These are phyloP conservation scores for Meteorus cinctellus DNA, from an alignment of 2,888 invertebrate species.

Conservation along the genomic window DNA sequence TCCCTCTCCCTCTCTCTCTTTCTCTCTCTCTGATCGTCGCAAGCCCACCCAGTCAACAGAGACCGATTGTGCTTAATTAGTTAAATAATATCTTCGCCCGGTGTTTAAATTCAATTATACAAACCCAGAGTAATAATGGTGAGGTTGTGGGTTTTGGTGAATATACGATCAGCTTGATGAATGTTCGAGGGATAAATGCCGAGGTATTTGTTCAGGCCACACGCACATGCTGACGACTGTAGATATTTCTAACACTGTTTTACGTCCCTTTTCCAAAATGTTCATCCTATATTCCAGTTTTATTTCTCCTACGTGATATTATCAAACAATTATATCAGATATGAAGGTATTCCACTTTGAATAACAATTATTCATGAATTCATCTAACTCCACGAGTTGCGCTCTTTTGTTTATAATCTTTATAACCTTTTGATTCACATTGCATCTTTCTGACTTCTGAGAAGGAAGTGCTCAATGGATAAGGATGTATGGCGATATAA, in stretches of 20 bases:
- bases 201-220: conserved; percentile 15
- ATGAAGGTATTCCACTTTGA: no score
- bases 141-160: conserved; percentile 62
- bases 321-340: no score
- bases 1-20: conserved; percentile 52
- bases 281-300: no score
- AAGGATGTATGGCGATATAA: neutral
- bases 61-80: conserved; percentile 71
- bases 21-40: conserved; percentile 54
- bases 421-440: no score
- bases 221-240: neutral
- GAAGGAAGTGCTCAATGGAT: neutral
- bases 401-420: no score
- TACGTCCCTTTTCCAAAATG: no score
- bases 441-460: neutral
- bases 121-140: conserved; percentile 67
- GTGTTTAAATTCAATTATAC: conserved; percentile 71
- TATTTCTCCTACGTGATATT: no score
- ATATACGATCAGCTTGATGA: conserved; percentile 66
- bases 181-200: conserved; percentile 53
- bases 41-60: conserved; percentile 64
- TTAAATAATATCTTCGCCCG: conserved; percentile 72
- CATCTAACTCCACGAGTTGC: no score
- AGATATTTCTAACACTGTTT: neutral
- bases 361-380: no score